Conservation (phyloP, 2,888 invertebrate genomes). For the Rhopalosiphum nymphaeae region DNA sequence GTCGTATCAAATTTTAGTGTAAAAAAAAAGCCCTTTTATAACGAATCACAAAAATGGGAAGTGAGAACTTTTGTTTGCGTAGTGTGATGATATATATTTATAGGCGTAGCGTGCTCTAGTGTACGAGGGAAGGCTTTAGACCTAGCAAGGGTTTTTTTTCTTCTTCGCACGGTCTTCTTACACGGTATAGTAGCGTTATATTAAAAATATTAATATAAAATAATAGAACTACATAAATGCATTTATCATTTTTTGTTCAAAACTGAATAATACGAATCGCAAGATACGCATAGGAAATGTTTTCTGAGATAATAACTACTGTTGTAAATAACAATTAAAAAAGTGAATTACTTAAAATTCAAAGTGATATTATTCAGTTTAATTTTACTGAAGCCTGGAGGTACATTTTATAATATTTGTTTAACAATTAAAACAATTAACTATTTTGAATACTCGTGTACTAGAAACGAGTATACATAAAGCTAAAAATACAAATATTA, state of each 20-base stretch:
- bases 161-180: not conserved
- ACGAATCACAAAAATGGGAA: slow-evolving; percentile 3
- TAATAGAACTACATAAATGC: not conserved
- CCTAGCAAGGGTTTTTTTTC: not conserved
- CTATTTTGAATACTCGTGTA: not conserved
- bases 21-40: slow-evolving; percentile 18
- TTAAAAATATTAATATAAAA: not conserved
- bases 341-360: too few species aligned
- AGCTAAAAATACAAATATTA: not conserved
- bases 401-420: too few species aligned
- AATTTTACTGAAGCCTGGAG: too few species aligned
- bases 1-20: slow-evolving; percentile 30
- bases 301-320: not conserved
- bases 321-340: too few species aligned
- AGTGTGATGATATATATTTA: not conserved
- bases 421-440: not conserved
- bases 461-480: not conserved
- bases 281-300: not conserved
- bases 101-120: not conserved
- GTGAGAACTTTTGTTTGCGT: slow-evolving; percentile 27
- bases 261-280: not conserved
- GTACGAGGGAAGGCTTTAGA: not conserved
- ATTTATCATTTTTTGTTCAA: not conserved
- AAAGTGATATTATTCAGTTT: too few species aligned
- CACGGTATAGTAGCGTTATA: not conserved